A percentile compares a stretch with the other conserved stretches of the same genome.
These are phyloP conservation scores for Romanogobio albipinnatus DNA, from an alignment of 2,113 vertebrate genomes.

Conservation along the genomic window DNA sequence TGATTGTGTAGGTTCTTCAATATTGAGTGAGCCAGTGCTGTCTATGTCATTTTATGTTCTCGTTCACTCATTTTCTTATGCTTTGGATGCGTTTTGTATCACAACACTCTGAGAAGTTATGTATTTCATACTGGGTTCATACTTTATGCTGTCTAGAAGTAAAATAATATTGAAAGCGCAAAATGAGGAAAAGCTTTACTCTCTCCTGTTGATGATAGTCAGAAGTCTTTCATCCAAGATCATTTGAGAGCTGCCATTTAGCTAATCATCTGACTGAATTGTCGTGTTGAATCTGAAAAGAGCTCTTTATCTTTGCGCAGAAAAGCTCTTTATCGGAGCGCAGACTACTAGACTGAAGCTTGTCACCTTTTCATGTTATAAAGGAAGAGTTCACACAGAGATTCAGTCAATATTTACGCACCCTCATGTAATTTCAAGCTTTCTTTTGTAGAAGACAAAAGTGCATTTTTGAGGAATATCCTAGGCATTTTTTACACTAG, in stretches of 20 bases:
- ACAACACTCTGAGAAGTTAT: background rate
- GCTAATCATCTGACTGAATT: conserved; percentile 3
- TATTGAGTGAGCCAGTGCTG: background rate
- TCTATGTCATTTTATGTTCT: background rate
- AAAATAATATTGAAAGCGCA: background rate
- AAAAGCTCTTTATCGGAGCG: background rate
- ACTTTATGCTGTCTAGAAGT: background rate
- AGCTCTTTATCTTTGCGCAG: background rate
- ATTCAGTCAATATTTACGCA: background rate
- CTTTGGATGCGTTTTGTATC: background rate
- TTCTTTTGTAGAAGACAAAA: background rate
- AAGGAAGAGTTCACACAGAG: background rate
- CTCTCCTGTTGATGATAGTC: conserved; percentile 9
- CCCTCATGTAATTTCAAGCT: background rate
- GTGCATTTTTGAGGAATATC: background rate
- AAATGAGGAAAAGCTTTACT: background rate
- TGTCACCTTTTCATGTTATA: conserved; percentile 7
- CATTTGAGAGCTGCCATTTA: conserved; percentile 10
- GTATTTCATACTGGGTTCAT: background rate
- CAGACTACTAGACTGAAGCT: background rate
- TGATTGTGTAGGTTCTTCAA: conserved; percentile 54
- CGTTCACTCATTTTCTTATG: background rate
- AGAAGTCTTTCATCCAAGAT: conserved; percentile 22
- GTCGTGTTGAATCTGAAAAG: conserved; percentile 4
- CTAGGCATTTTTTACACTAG: background rate